phyloP scores from a whole-genome alignment of 1,140 invertebrate genomes.

The Drosophila truncata region DNA sequence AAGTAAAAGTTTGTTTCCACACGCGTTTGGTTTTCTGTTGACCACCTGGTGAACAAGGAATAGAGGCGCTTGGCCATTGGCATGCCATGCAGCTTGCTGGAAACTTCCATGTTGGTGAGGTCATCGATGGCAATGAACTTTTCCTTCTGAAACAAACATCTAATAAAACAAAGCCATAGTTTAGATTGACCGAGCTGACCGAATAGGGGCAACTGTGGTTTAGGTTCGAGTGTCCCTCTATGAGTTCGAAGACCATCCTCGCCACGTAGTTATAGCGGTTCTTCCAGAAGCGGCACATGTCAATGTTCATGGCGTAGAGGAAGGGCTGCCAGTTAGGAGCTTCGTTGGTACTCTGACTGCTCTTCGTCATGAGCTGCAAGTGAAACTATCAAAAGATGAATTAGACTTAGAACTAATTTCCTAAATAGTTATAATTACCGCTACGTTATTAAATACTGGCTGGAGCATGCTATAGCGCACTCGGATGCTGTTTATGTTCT shows the following conservation, averaged over 20 bases:
- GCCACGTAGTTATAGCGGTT: slow-evolving; percentile 36
- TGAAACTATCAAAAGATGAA: not conserved
- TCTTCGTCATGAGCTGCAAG: slow-evolving; percentile 24
- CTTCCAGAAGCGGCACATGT: slow-evolving; percentile 42
- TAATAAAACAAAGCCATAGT: no score
- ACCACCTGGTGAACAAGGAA: slow-evolving; percentile 13
- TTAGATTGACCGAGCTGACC: slow-evolving; percentile 10
- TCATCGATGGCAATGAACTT: slow-evolving; percentile 39
- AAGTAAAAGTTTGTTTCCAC: slow-evolving; percentile 21
- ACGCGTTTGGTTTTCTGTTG: slow-evolving; percentile 20
- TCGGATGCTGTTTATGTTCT: slow-evolving; percentile 19
- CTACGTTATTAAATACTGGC: slow-evolving; percentile 10
- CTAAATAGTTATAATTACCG: slow-evolving; percentile 10
- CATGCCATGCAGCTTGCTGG: slow-evolving; percentile 14
- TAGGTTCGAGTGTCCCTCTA: slow-evolving; percentile 38
- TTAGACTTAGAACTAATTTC: not conserved
- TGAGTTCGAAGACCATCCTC: slow-evolving; percentile 19
- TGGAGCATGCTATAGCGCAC: slow-evolving; percentile 14
- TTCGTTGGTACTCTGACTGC: not conserved
- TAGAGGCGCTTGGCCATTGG: slow-evolving; percentile 37
- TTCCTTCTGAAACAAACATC: slow-evolving; percentile 16
- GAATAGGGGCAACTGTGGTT: slow-evolving; percentile 56
- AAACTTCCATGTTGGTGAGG: slow-evolving; percentile 32
- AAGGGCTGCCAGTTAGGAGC: slow-evolving; percentile 43
- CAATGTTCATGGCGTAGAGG: slow-evolving; percentile 37